Conservation (phyloP, 2,113 vertebrate genomes). For the Mesocricetus auratus region DNA sequence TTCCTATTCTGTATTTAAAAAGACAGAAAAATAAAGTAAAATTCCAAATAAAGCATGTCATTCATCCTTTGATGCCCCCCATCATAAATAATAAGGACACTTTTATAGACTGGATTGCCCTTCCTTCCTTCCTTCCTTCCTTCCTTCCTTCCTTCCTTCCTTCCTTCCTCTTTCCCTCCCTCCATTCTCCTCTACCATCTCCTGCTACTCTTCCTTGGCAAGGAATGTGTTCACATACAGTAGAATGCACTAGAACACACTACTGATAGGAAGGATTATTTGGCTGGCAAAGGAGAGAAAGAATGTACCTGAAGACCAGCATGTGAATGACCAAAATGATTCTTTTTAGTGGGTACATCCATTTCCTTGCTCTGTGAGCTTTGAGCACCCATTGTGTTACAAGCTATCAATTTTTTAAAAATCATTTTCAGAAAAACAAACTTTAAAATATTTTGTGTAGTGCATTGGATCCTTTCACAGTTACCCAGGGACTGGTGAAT, state of each 20-base stretch:
- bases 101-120: neutral
- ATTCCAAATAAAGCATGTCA: neutral
- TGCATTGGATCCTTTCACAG: neutral
- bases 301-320: neutral
- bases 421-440: neutral
- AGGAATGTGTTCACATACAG: neutral
- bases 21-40: neutral
- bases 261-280: neutral
- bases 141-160: neutral
- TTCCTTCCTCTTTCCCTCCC: too few relatives aligned
- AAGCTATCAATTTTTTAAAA: neutral
- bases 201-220: neutral
- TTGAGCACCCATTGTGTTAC: neutral
- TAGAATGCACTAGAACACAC: neutral
- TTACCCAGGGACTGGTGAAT: neutral
- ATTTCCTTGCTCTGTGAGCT: neutral
- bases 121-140: rapidly evolving
- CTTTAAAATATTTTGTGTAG: neutral
- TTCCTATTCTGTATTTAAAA: neutral
- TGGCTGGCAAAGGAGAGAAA: neutral
- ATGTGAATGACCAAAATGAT: neutral
- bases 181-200: neutral
- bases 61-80: neutral
- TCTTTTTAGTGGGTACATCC: neutral
- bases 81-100: neutral